These are phyloP conservation scores for Xenops minutus DNA, from an alignment of 2,797 vertebrate species.

Conservation along the genomic window DNA sequence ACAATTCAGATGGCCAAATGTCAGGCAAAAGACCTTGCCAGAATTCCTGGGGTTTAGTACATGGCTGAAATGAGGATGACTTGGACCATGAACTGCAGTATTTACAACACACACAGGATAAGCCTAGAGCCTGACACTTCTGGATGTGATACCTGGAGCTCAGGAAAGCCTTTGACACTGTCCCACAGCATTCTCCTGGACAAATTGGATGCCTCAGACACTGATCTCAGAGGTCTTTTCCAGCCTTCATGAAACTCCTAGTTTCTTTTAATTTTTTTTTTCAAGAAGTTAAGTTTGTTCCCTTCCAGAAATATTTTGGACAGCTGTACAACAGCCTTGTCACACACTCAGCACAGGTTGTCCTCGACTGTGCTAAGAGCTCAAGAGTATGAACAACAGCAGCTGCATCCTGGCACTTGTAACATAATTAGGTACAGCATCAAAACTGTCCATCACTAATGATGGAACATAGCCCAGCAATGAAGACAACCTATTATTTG, in stretches of 20 bases:
- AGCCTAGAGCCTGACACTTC: background rate
- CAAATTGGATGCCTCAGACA: background rate
- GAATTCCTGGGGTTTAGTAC: background rate
- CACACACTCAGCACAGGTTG: background rate
- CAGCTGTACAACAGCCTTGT: background rate
- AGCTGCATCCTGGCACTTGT: background rate
- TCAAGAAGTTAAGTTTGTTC: background rate
- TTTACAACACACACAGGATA: background rate
- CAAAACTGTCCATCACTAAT: background rate
- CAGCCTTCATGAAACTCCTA: background rate
- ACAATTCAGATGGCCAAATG: background rate
- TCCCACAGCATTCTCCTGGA: background rate
- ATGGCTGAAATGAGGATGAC: background rate
- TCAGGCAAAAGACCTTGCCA: background rate
- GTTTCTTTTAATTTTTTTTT: background rate
- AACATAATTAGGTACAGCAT: background rate
- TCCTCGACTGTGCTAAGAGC: background rate
- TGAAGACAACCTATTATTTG: background rate
- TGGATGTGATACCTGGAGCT: background rate
- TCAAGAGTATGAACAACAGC: background rate
- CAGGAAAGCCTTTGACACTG: background rate
- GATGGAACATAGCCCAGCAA: background rate
- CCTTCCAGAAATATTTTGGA: background rate
- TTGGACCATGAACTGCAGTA: background rate
- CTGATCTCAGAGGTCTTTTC: background rate